A percentile compares a stretch with the other conserved stretches of the same genome.
phyloP scores from a whole-genome alignment of 2,888 invertebrate species.

The Notocelia uddmanniana region DNA sequence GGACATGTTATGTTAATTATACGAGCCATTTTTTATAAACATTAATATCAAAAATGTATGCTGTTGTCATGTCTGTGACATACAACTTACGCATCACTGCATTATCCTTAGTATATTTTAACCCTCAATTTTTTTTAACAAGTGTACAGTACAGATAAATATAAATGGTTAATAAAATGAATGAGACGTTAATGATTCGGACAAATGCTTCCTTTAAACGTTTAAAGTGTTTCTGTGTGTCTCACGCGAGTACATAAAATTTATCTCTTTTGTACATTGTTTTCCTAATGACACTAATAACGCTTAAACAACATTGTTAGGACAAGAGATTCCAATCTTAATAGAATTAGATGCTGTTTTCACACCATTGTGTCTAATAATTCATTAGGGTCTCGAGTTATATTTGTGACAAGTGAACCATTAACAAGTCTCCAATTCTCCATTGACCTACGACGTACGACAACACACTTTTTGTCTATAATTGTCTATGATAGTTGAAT shows the following conservation, averaged over 20 bases:
- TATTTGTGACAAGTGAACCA: constrained; percentile 21
- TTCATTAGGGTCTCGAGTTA: constrained; percentile 53
- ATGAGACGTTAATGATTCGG: constrained; percentile 30
- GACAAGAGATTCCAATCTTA: constrained; percentile 70
- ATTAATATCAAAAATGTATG: too few relatives aligned
- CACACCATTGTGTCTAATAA: constrained; percentile 74
- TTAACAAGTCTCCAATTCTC: not conserved
- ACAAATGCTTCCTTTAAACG: constrained; percentile 52
- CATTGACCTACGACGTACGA: not conserved
- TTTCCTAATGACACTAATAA: constrained; percentile 71
- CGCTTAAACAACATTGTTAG: constrained; percentile 63
- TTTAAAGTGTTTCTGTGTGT: constrained; percentile 48
- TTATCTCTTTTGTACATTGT: constrained; percentile 67
- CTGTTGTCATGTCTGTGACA: too few relatives aligned
- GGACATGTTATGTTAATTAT: too few relatives aligned
- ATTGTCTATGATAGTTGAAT: too few relatives aligned
- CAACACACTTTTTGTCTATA: too few relatives aligned
- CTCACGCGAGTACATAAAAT: constrained; percentile 55
- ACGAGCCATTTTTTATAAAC: too few relatives aligned
- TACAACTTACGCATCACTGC: too few relatives aligned
- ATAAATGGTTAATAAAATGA: constrained; percentile 10
- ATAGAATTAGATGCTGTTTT: constrained; percentile 66
- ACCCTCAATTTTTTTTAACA: not conserved
- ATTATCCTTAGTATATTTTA: not conserved
- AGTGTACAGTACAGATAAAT: not conserved